Conservation (phyloP, 2,888 invertebrate genomes). For the Agriopis aurantiaria region DNA sequence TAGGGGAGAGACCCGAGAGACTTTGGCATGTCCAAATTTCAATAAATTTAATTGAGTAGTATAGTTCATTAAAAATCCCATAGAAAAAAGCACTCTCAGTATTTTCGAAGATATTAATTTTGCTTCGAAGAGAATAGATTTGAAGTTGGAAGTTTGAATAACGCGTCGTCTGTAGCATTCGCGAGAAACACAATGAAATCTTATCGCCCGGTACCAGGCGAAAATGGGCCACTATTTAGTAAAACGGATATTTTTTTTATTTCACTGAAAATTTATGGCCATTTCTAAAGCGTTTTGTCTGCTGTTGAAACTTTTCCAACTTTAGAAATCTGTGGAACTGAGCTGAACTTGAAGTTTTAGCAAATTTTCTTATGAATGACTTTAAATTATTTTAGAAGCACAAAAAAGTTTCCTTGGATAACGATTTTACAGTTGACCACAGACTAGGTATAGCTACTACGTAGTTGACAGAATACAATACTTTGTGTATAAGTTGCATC, state of each 20-base stretch:
- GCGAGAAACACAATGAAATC: conserved; percentile 11
- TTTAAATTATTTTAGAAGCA: too few species aligned
- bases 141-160: conserved; percentile 20
- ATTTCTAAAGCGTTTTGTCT: not conserved
- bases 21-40: too few species aligned
- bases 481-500: too few species aligned
- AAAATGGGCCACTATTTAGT: conserved; percentile 13
- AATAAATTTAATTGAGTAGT: too few species aligned
- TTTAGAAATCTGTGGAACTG: not conserved
- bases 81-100: too few species aligned
- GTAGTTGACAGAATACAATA: too few species aligned
- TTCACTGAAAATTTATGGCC: conserved; percentile 4
- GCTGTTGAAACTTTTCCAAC: not conserved
- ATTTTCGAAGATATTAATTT: too few species aligned
- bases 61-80: too few species aligned
- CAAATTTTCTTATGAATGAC: not conserved
- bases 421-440: too few species aligned
- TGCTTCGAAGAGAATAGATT: conserved; percentile 8
- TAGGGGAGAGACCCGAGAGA: too few species aligned
- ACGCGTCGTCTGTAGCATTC: conserved; percentile 9
- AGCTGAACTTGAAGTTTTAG: not conserved
- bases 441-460: too few species aligned
- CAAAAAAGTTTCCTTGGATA: too few species aligned
- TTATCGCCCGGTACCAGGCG: conserved; percentile 7
- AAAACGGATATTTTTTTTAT: conserved; percentile 11